Conservation (phyloP, 2,888 invertebrate genomes). For the Rhagium mordax region DNA sequence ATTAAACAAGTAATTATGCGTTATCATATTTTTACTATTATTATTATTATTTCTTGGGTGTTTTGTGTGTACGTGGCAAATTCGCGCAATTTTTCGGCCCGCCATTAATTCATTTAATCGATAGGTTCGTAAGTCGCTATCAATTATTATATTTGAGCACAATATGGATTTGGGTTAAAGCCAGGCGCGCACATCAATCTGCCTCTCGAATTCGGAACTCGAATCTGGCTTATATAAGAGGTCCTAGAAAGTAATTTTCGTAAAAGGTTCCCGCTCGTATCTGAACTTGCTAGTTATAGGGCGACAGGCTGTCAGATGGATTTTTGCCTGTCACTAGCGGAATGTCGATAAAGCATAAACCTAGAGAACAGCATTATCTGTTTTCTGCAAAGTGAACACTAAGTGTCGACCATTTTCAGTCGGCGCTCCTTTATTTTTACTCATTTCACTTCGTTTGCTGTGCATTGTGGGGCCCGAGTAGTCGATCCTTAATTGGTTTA, state of each 20-base stretch:
- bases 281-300: conserved; percentile 59
- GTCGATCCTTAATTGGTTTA: conserved; percentile 35
- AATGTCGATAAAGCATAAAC: conserved; percentile 54
- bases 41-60: no score
- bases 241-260: conserved; percentile 64
- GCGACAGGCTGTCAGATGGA: conserved; percentile 65
- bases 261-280: conserved; percentile 61
- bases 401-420: conserved; percentile 54
- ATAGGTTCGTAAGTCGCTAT: conserved; percentile 1
- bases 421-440: conserved; percentile 36
- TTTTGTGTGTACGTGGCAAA: no score
- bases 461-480: conserved; percentile 10
- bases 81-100: background rate
- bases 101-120: conserved; percentile 9
- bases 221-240: conserved; percentile 59
- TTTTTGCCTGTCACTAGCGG: conserved; percentile 63
- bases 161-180: conserved; percentile 19
- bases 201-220: conserved; percentile 38
- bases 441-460: conserved; percentile 37
- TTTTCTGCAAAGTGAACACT: conserved; percentile 64
- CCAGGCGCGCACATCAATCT: conserved; percentile 6
- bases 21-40: no score
- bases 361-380: conserved; percentile 57
- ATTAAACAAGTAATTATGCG: no score
- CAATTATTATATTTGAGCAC: conserved; percentile 28